These are phyloP conservation scores for Todiramphus chloris DNA, from an alignment of 2,113 vertebrate species.

Conservation along the genomic window DNA sequence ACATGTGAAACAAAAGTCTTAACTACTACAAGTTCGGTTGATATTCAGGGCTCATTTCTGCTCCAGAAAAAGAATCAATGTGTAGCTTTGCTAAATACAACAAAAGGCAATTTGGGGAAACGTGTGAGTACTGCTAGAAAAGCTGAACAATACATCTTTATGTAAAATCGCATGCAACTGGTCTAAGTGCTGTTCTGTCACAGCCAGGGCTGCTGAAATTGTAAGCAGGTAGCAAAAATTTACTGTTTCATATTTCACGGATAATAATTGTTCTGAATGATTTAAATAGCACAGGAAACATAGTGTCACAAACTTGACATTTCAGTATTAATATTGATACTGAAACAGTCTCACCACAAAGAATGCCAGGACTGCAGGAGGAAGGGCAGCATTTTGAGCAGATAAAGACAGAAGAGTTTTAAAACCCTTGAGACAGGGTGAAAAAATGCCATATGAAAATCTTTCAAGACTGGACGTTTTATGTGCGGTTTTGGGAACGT, in stretches of 20 bases:
- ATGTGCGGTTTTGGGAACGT: neutral
- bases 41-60: neutral
- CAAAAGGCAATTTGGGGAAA: constrained; percentile 35
- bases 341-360: constrained; percentile 74
- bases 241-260: constrained; percentile 67
- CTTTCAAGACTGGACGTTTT: neutral
- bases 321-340: constrained; percentile 78
- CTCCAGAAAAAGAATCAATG: constrained; percentile 23
- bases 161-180: constrained; percentile 20
- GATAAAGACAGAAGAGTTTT: constrained; percentile 43
- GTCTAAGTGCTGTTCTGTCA: constrained; percentile 36
- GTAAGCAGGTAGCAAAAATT: constrained; percentile 59
- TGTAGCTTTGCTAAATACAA: constrained; percentile 10
- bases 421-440: neutral
- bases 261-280: constrained; percentile 67
- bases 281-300: constrained; percentile 77
- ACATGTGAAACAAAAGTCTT: neutral
- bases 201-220: constrained; percentile 49
- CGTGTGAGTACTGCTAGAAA: neutral
- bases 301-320: constrained; percentile 78
- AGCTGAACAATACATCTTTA: neutral
- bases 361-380: constrained; percentile 55
- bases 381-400: constrained; percentile 55
- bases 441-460: constrained; percentile 6
- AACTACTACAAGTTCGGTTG: constrained; percentile 3